phyloP scores from a whole-genome alignment of 1,140 invertebrate species.

The Agraylea sexmaculata region DNA sequence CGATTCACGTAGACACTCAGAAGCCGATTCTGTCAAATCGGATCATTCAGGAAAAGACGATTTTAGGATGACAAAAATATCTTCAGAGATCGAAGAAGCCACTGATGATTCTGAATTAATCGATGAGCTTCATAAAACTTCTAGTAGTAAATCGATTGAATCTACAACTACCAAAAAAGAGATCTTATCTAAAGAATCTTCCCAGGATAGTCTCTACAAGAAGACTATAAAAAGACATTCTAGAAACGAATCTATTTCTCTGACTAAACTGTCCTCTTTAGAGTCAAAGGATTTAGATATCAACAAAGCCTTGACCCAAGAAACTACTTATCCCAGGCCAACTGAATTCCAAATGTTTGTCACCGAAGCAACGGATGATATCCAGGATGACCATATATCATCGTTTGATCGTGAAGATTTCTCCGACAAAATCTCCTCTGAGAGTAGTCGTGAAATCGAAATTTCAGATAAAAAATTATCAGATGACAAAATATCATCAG shows the following conservation, averaged over 20 bases:
- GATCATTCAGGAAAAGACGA: conserved; percentile 24
- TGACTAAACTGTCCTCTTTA: conserved; percentile 34
- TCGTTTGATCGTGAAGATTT: conserved; percentile 35
- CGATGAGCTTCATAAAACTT: conserved; percentile 13
- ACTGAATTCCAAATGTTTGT: conserved; percentile 38
- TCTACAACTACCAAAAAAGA: conserved; percentile 7
- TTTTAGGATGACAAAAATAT: conserved; percentile 20
- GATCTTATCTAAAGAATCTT: conserved; percentile 30
- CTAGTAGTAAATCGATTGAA: conserved; percentile 6
- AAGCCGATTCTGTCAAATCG: conserved; percentile 39
- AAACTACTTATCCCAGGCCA: conserved; percentile 19
- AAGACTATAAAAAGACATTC: conserved; percentile 37
- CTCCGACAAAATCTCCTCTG: conserved; percentile 41
- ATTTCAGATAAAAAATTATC: conserved; percentile 39
- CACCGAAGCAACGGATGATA: conserved; percentile 37
- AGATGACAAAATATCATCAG: conserved; percentile 38
- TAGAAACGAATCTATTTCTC: conserved; percentile 36
- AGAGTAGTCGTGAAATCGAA: conserved; percentile 39
- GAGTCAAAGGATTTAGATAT: conserved; percentile 25
- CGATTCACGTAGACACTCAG: conserved; percentile 37
- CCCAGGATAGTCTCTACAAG: conserved; percentile 30
- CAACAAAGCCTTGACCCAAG: conserved; percentile 24
- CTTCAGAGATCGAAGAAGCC: conserved; percentile 19
- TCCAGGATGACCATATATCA: conserved; percentile 27
- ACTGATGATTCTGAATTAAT: conserved; percentile 22